Conservation (phyloP, 2,797 vertebrate genomes). For the Okamejei kenojei region DNA sequence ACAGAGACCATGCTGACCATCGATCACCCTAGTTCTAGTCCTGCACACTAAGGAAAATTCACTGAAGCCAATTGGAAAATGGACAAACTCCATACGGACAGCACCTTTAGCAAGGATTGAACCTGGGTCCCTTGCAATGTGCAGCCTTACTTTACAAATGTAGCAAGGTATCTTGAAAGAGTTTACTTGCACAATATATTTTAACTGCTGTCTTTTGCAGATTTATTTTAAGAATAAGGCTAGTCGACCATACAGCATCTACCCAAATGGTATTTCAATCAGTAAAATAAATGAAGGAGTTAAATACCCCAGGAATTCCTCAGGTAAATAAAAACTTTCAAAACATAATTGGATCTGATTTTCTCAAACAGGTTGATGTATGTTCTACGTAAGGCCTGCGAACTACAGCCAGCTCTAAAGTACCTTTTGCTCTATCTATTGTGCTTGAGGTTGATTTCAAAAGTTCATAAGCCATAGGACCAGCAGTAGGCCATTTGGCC, state of each 20-base stretch:
- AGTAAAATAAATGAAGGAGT: constrained; percentile 71
- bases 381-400: no score
- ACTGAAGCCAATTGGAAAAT: no score
- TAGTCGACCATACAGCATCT: constrained; percentile 86
- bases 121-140: no score
- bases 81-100: no score
- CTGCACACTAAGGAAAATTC: no score
- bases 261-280: constrained; percentile 86
- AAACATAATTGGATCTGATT: background rate
- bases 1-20: no score
- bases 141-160: background rate
- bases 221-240: constrained; percentile 92
- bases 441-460: no score
- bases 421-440: no score
- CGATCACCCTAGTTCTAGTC: no score
- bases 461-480: no score
- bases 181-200: background rate
- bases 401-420: background rate
- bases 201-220: constrained; percentile 52
- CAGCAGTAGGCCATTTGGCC: no score
- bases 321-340: constrained; percentile 45
- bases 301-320: constrained; percentile 68
- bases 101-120: no score
- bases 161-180: background rate
- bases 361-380: constrained; percentile 2